Base-by-base conservation (phyloP, 2,113 vertebrate genomes). In the Acinonyx jubatus region DNA sequence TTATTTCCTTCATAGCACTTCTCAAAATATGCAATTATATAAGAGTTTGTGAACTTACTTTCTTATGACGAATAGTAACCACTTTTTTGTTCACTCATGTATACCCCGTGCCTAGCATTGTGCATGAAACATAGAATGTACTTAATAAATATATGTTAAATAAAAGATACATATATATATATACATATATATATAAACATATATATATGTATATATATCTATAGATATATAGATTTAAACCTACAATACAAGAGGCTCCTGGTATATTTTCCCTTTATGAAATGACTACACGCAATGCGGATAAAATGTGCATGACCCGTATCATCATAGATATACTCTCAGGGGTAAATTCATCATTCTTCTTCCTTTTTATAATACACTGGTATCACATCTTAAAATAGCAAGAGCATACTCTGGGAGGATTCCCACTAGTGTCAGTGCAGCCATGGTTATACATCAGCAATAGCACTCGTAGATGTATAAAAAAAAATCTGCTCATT, bases 361-460 rank as follows among this genome's bases (percentile, higher is more conserved):
- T 82, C 80, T 94, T 94, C 74, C 14, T 87, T 87, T 57, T 80
- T 74, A 61, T 68, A 94, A 85, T 15, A 79, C 29, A n/a, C 50
- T 50, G n/a, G 19, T 79, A 90, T 89, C 50, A 90, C 33, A 90
- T 89, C 50, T 84, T 73, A 93, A 96, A 96, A 81, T 48, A 81
- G 33, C 27, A 91, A 91, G 25, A 74, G 63, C 31, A 87, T 33
- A 91, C 55, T 80, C 91, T 52, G 19, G 76, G 33, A 96, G 36
- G 38, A 88, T 82, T n/a, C 38, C 15, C 83, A 87, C 79, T 76
- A 14, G 36, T 33, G 92, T 76, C 33, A 21, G 71, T 41, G n/a
- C 12, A 94, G 63, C 50, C 38, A 71, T 80, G 41, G 81, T 81
- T 61, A 88, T 50, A 76, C 10, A 50, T 68, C 33, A 76, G 74